Percentiles rank a stretch among this genome's conserved stretches.
phyloP scores from a whole-genome alignment of 2,888 invertebrate genomes.

The Apodemia duryi region DNA sequence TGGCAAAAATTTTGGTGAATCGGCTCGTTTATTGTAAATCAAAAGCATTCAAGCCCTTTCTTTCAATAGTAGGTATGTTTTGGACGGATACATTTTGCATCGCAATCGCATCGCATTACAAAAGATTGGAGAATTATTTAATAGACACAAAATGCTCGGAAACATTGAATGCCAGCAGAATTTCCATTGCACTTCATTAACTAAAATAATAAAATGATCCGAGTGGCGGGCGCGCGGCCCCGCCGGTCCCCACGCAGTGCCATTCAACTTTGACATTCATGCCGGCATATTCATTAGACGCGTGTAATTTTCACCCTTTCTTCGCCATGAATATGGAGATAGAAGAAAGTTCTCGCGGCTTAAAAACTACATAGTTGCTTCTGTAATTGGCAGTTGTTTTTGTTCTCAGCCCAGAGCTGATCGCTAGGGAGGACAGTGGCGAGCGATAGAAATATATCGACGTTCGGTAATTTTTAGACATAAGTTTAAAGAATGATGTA shows the following conservation, averaged over 20 bases:
- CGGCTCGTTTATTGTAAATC: too few relatives aligned
- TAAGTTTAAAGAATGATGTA: too few relatives aligned
- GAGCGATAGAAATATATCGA: neutral
- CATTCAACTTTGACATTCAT: constrained; percentile 76
- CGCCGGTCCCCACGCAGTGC: constrained; percentile 40
- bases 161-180: too few relatives aligned
- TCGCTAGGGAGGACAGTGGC: constrained; percentile 1
- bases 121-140: too few relatives aligned
- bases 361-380: constrained; percentile 59
- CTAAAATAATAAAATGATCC: constrained; percentile 12
- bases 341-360: constrained; percentile 73
- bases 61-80: too few relatives aligned
- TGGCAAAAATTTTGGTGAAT: too few relatives aligned
- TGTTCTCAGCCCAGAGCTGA: constrained; percentile 34
- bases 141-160: too few relatives aligned
- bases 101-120: too few relatives aligned
- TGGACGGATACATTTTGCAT: too few relatives aligned
- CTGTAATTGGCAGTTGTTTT: constrained; percentile 66
- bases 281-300: constrained; percentile 66
- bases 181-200: neutral
- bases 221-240: constrained; percentile 11
- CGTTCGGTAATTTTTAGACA: too few relatives aligned
- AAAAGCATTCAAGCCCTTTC: too few relatives aligned
- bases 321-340: constrained; percentile 72
- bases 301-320: constrained; percentile 74